These are phyloP conservation scores for Laupala kohalensis DNA, from an alignment of 1,140 invertebrate species.

Conservation along the genomic window DNA sequence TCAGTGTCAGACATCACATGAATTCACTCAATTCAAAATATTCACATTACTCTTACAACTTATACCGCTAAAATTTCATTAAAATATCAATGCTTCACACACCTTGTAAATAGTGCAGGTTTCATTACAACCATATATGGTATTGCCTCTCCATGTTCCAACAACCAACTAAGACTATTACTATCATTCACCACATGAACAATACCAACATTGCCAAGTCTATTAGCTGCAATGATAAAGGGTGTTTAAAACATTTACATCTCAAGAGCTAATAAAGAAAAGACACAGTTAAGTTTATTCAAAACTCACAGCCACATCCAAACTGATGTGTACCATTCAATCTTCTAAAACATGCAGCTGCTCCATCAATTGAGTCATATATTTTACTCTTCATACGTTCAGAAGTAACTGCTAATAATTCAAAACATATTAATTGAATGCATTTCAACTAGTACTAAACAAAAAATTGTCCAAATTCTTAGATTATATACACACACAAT, in stretches of 20 bases:
- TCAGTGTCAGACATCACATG: no score
- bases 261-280: not conserved
- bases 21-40: no score
- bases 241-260: not conserved
- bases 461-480: no score
- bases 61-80: no score
- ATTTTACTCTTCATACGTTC: slow-evolving; percentile 65
- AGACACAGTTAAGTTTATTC: no score
- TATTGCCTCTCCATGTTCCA: slow-evolving; percentile 48
- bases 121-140: slow-evolving; percentile 57
- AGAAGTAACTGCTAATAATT: slow-evolving; percentile 22
- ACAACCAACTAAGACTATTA: slow-evolving; percentile 57
- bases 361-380: slow-evolving; percentile 57
- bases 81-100: no score
- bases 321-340: slow-evolving; percentile 86
- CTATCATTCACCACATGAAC: slow-evolving; percentile 53
- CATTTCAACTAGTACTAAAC: no score
- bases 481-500: no score
- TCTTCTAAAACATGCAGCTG: slow-evolving; percentile 66
- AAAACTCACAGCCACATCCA: slow-evolving; percentile 72
- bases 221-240: slow-evolving; percentile 14
- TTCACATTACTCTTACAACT: no score
- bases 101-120: slow-evolving; percentile 42
- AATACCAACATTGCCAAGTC: slow-evolving; percentile 68
- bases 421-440: no score